phyloP scores from a whole-genome alignment of 1,140 invertebrate genomes.

The Zaprionus lachaisei region DNA sequence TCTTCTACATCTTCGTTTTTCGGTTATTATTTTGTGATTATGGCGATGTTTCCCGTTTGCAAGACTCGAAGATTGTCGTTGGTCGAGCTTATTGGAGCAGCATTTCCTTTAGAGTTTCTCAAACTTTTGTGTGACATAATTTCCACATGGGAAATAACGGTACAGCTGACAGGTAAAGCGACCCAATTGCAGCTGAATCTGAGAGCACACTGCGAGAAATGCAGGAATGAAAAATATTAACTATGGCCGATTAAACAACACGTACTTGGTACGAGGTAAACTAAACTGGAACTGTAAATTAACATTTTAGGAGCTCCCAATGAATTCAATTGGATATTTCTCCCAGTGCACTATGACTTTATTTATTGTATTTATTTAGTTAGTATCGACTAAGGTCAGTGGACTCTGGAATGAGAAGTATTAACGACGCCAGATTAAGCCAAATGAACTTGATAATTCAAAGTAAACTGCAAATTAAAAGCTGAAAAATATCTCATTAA shows the following conservation, averaged over 20 bases:
- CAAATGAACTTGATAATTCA: too few relatives aligned
- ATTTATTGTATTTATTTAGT: too few relatives aligned
- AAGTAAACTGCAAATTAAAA: neutral
- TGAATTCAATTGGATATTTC: neutral
- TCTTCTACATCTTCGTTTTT: constrained; percentile 7
- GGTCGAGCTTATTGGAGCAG: constrained; percentile 36
- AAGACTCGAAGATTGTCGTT: constrained; percentile 25
- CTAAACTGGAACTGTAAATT: too few relatives aligned
- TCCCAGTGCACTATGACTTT: neutral
- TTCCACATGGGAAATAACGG: constrained; percentile 46
- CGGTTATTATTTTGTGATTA: constrained; percentile 69
- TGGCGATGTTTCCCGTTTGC: constrained; percentile 62
- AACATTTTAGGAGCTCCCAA: fast-evolving
- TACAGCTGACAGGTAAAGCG: constrained; percentile 21
- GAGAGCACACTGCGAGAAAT: neutral
- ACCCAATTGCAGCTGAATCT: constrained; percentile 33
- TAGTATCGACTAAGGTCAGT: too few relatives aligned
- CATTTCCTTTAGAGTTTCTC: constrained; percentile 40
- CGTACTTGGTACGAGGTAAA: too few relatives aligned
- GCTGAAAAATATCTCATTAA: neutral
- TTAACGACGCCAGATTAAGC: neutral
- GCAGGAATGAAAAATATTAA: neutral
- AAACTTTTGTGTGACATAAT: constrained; percentile 54
- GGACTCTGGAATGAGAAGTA: neutral
- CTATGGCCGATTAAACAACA: too few relatives aligned